These are phyloP conservation scores for Equus quagga DNA, from an alignment of 2,113 vertebrate species.

Conservation along the genomic window DNA sequence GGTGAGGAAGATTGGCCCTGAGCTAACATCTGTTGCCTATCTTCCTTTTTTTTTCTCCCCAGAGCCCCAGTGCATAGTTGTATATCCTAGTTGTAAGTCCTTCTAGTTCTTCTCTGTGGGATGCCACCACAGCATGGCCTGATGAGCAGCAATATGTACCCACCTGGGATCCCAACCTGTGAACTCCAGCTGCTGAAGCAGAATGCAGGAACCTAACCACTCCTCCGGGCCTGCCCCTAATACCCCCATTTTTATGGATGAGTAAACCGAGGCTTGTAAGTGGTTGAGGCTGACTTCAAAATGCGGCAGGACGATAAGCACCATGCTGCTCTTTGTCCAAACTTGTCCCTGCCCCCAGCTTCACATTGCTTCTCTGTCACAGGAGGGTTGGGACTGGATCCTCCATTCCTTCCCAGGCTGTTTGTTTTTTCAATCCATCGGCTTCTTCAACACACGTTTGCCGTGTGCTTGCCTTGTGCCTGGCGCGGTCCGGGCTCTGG, in stretches of 20 bases:
- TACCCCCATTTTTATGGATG: neutral
- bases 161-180: too few relatives aligned
- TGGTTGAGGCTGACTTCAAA: neutral
- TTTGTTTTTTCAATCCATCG: neutral
- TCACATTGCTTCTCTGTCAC: neutral
- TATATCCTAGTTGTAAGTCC: too few relatives aligned
- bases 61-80: too few relatives aligned
- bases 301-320: fast-evolving
- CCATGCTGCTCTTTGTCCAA: neutral
- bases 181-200: too few relatives aligned
- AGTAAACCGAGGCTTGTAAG: neutral
- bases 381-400: neutral
- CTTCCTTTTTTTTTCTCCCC: too few relatives aligned
- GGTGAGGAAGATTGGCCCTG: too few relatives aligned
- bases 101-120: too few relatives aligned
- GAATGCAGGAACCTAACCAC: too few relatives aligned
- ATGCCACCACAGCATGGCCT: too few relatives aligned
- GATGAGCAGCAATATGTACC: too few relatives aligned
- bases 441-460: neutral
- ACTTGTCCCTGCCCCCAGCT: neutral
- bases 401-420: neutral
- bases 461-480: neutral
- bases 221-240: too few relatives aligned
- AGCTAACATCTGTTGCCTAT: too few relatives aligned
- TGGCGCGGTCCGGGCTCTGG: neutral